Evolutionary conservation across 2,113 vertebrate species (phyloP).

Genomic region (Calyptommatus sinebrachiatus): DNA sequence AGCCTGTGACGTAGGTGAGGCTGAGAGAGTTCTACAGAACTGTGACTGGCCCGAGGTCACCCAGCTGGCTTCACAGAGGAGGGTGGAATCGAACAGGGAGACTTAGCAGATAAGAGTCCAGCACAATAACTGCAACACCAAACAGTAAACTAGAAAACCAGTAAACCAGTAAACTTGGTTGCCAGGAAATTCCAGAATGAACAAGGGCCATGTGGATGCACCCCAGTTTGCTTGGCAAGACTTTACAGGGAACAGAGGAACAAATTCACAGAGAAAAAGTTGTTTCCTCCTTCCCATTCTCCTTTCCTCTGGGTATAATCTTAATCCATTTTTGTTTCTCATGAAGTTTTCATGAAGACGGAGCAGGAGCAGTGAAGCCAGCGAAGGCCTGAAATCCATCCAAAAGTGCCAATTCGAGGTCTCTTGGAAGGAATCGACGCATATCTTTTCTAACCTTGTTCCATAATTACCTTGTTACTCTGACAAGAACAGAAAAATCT

Average conservation of each 20-base stretch:
- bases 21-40: too few relatives aligned
- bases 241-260: neutral
- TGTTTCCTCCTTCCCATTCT: neutral
- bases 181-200: too few relatives aligned
- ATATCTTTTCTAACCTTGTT: constrained; percentile 31
- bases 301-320: neutral
- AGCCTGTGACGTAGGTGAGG: too few relatives aligned
- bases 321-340: neutral
- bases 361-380: constrained; percentile 22
- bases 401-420: neutral
- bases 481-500: constrained; percentile 20
- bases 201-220: too few relatives aligned
- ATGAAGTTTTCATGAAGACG: neutral
- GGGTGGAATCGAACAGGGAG: too few relatives aligned
- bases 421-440: constrained; percentile 31
- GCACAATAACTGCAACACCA: too few relatives aligned
- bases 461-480: constrained; percentile 38
- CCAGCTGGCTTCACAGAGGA: too few relatives aligned
- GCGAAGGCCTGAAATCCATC: neutral
- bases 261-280: neutral
- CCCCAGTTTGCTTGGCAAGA: neutral
- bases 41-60: too few relatives aligned
- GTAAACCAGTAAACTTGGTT: too few relatives aligned
- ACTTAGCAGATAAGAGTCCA: too few relatives aligned
- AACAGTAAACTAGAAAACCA: too few relatives aligned